phyloP scores from a whole-genome alignment of 2,113 vertebrate genomes.

The Clinocottus analis region DNA sequence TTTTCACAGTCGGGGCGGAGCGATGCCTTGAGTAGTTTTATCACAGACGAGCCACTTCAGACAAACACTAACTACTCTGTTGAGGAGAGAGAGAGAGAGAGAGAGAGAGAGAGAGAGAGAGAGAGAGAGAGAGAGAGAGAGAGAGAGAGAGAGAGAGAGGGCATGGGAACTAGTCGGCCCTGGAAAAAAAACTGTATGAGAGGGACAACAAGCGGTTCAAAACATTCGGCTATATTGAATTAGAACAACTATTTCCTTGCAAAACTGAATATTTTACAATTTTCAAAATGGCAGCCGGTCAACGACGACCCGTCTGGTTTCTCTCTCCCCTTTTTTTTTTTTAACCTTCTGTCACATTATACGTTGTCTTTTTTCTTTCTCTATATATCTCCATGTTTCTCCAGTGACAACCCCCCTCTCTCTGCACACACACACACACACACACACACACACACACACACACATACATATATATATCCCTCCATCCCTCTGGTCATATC shows the following conservation, averaged over 20 bases:
- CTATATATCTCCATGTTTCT: slow-evolving; percentile 19
- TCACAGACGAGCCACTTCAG: slow-evolving; percentile 64
- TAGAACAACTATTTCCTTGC: not conserved
- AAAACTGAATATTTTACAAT: slow-evolving; percentile 5
- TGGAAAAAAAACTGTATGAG: not conserved
- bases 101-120: slow-evolving; percentile 3
- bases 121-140: slow-evolving; percentile 11
- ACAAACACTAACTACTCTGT: slow-evolving; percentile 48
- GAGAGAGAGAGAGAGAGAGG: slow-evolving; percentile 41
- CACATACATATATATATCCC: slow-evolving; percentile 12
- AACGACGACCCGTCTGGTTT: not conserved
- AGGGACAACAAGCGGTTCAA: slow-evolving; percentile 9
- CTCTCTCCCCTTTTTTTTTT: not conserved
- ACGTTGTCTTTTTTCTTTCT: slow-evolving; percentile 9
- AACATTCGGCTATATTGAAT: slow-evolving; percentile 18
- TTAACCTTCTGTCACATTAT: slow-evolving; percentile 13
- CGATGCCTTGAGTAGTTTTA: not conserved
- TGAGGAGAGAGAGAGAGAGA: not conserved
- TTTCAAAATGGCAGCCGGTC: not conserved
- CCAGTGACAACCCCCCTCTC: slow-evolving; percentile 2
- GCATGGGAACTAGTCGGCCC: slow-evolving; percentile 64
- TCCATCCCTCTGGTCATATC: slow-evolving; percentile 68
- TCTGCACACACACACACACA: slow-evolving; percentile 3
- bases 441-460: slow-evolving; percentile 28
- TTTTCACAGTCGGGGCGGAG: slow-evolving; percentile 38